Conservation (phyloP, 2,888 invertebrate genomes). For the Epicampocera succincta region DNA sequence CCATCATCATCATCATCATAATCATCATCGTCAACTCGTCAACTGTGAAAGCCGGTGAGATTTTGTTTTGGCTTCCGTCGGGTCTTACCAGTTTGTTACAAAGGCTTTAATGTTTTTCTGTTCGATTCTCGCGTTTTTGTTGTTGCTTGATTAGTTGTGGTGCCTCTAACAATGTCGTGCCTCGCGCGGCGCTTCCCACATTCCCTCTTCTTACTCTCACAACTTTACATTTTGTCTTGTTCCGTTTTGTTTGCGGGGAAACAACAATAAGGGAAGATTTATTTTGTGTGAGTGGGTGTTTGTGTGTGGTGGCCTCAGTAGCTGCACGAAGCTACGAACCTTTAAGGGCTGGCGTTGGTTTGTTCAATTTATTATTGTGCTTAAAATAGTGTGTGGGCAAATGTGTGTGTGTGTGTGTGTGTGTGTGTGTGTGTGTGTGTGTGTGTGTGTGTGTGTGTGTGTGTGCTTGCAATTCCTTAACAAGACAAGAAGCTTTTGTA, state of each 20-base stretch:
- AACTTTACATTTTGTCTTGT: constrained; percentile 14
- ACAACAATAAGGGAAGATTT: background rate
- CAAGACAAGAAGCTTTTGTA: constrained; percentile 25
- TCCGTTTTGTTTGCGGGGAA: background rate
- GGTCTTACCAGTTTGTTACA: constrained; percentile 45
- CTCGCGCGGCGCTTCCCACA: background rate
- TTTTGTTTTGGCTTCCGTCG: constrained; percentile 54
- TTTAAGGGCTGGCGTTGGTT: constrained; percentile 4
- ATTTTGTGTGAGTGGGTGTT: background rate
- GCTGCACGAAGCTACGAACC: constrained; percentile 8
- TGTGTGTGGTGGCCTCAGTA: background rate
- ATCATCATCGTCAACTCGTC: constrained; percentile 15
- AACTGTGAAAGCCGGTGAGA: constrained; percentile 38
- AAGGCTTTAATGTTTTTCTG: constrained; percentile 32
- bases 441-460: background rate
- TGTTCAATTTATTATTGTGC: constrained; percentile 1
- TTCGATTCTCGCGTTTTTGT: constrained; percentile 10
- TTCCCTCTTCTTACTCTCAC: constrained; percentile 3
- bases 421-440: background rate
- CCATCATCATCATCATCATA: constrained; percentile 48
- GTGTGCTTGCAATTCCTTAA: constrained; percentile 6
- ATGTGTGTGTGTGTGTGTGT: too few relatives aligned
- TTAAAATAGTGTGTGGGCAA: background rate
- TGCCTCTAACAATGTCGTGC: constrained; percentile 3
- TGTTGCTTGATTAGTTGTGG: constrained; percentile 28